Evolutionary conservation across 2,113 vertebrate genomes (phyloP).

Genomic region (Bubo blakistoni): DNA sequence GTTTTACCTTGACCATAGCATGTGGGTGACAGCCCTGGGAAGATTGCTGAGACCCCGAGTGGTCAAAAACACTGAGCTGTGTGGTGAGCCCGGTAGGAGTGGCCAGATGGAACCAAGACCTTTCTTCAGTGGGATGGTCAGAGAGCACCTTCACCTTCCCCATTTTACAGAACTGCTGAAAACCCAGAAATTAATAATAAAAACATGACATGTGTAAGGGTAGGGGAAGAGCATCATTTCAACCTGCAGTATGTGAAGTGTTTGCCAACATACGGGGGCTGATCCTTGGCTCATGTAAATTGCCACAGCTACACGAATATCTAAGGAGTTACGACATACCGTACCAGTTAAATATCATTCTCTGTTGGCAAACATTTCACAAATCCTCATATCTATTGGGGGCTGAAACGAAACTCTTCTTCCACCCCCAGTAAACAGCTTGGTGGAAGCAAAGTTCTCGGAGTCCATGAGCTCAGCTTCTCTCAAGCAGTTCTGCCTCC

Average conservation of each 20-base stretch:
- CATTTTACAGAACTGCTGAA: background rate
- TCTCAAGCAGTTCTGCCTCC: background rate
- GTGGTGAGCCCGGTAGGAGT: background rate
- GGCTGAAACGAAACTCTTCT: background rate
- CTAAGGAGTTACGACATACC: background rate
- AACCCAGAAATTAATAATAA: background rate
- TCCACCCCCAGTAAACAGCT: background rate
- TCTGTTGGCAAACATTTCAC: background rate
- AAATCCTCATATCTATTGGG: background rate
- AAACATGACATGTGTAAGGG: background rate
- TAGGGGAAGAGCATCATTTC: background rate
- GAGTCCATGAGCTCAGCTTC: background rate
- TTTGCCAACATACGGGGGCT: background rate
- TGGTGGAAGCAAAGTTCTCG: background rate
- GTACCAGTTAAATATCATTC: background rate
- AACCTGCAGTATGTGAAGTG: background rate
- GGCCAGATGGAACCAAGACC: background rate
- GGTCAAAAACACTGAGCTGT: fast-evolving
- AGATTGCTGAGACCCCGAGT: background rate
- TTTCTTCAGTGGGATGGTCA: background rate
- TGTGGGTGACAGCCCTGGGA: background rate
- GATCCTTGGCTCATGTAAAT: background rate
- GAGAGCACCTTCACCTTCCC: background rate
- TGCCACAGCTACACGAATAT: background rate
- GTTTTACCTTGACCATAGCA: background rate